Percentiles rank a stretch among this genome's conserved stretches.
Evolutionary conservation across 2,888 invertebrate genomes (phyloP).

Genomic region (Cacoxenus indagator): DNA sequence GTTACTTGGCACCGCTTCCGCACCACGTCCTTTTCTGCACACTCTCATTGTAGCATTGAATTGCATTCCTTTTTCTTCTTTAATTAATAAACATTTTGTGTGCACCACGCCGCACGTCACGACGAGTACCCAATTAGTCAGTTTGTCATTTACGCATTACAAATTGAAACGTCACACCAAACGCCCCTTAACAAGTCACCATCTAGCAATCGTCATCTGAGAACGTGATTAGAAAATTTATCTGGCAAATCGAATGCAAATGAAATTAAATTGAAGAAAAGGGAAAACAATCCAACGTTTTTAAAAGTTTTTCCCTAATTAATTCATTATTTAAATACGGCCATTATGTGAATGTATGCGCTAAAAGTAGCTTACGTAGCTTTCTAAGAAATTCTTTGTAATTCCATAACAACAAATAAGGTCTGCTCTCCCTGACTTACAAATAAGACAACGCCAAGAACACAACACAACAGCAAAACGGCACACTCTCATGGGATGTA

Average conservation of each 20-base stretch:
- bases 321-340: not conserved
- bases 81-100: conserved; percentile 10
- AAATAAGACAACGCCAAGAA: too few relatives aligned
- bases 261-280: not conserved
- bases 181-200: not conserved
- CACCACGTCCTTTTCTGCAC: not conserved
- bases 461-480: too few relatives aligned
- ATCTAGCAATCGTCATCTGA: not conserved
- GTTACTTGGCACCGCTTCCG: not conserved
- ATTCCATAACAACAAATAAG: too few relatives aligned
- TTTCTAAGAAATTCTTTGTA: too few relatives aligned
- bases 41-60: not conserved
- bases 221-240: conserved; percentile 4
- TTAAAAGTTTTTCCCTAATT: conserved; percentile 1
- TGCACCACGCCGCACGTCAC: conserved; percentile 8
- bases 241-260: not conserved
- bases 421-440: too few relatives aligned
- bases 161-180: not conserved
- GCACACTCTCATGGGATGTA: too few relatives aligned
- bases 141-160: not conserved
- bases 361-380: too few relatives aligned
- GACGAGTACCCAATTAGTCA: conserved; percentile 7
- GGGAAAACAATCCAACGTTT: not conserved
- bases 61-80: not conserved
- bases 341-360: too few relatives aligned